These are phyloP conservation scores for Catocala nupta DNA, from an alignment of 2,888 invertebrate species.

Conservation along the genomic window DNA sequence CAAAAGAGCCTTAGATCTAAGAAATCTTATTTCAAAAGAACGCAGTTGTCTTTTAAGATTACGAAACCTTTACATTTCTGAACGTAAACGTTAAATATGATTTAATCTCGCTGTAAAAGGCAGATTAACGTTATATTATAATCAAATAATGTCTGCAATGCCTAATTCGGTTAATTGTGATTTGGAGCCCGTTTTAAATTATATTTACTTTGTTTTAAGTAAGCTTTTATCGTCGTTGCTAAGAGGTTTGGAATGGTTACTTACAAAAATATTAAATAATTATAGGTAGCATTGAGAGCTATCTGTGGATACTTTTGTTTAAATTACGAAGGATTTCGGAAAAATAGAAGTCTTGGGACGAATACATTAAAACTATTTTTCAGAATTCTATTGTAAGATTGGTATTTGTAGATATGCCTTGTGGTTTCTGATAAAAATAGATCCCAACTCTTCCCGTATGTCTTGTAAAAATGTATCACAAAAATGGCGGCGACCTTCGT, in stretches of 20 bases:
- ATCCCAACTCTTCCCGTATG: no score
- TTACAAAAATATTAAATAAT: no score
- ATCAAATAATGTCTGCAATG: background rate
- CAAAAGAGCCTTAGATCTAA: constrained; percentile 12
- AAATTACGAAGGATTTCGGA: no score
- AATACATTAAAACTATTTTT: no score
- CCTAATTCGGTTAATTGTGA: background rate
- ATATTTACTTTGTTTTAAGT: background rate
- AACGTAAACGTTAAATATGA: background rate
- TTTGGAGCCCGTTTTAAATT: background rate
- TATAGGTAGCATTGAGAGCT: no score
- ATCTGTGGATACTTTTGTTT: no score
- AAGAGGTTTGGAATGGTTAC: background rate
- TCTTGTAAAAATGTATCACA: no score
- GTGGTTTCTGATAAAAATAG: no score
- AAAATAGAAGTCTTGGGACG: no score
- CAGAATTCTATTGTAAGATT: no score
- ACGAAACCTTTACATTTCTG: constrained; percentile 1
- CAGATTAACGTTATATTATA: background rate
- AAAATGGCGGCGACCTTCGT: no score
- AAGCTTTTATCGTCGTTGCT: background rate
- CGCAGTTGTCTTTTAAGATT: constrained; percentile 9
- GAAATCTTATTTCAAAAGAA: constrained; percentile 12
- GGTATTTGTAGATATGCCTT: no score
- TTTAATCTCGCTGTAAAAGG: constrained; percentile 1